These are phyloP conservation scores for Sceloporus tristichus DNA, from an alignment of 2,113 vertebrate genomes.

Conservation along the genomic window DNA sequence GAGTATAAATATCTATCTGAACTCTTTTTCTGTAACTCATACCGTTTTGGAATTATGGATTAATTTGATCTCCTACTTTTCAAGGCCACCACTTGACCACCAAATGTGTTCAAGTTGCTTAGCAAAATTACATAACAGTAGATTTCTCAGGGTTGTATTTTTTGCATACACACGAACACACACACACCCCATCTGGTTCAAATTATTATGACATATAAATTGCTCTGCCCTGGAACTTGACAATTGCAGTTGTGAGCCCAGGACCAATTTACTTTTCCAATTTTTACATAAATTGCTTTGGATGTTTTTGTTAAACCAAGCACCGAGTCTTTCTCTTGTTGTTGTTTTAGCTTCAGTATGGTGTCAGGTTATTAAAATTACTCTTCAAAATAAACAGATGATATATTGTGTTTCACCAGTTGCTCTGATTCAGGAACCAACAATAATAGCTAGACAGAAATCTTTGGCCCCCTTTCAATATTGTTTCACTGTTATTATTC, in stretches of 20 bases:
- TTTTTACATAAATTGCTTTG: slow-evolving; percentile 44
- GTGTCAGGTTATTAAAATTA: slow-evolving; percentile 16
- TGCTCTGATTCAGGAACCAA: background rate
- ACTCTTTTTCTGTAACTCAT: background rate
- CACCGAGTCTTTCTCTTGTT: slow-evolving; percentile 5
- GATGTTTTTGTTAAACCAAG: slow-evolving; percentile 38
- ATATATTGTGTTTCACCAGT: background rate
- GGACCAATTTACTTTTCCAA: slow-evolving; percentile 34
- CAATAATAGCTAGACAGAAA: background rate
- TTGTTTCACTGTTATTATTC: background rate
- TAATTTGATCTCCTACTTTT: background rate
- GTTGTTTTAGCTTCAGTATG: slow-evolving; percentile 29
- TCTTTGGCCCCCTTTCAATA: accelerated
- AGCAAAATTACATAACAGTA: slow-evolving; percentile 35
- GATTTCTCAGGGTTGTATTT: slow-evolving; percentile 18
- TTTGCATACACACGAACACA: background rate
- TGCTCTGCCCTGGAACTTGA: slow-evolving; percentile 43
- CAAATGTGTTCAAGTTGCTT: slow-evolving; percentile 36
- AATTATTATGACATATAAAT: slow-evolving; percentile 44
- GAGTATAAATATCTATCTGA: background rate
- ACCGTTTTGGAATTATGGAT: background rate
- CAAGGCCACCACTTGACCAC: background rate
- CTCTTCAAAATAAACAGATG: slow-evolving; percentile 24
- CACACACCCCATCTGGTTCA: background rate
- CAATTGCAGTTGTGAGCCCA: slow-evolving; percentile 28